phyloP scores from a whole-genome alignment of 64 coral and sea anemone genomes.

The Trachythela sp. region DNA sequence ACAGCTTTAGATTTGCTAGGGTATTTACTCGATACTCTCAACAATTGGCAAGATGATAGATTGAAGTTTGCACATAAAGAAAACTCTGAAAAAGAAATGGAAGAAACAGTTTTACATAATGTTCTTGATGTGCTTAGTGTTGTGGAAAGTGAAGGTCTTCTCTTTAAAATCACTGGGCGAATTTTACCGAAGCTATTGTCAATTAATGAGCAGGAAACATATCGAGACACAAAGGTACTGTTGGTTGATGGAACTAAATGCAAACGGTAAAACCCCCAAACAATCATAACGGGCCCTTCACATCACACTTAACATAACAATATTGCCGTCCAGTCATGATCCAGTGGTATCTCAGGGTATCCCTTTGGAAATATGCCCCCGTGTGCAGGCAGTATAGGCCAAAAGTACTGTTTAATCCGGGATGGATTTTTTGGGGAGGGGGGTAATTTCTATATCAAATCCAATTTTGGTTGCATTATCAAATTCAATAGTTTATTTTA shows the following conservation, averaged over 20 bases:
- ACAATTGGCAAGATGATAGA: neutral
- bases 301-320: neutral
- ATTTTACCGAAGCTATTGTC: conserved; percentile 5
- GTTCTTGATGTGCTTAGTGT: conserved; percentile 6
- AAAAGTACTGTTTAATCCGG: no score
- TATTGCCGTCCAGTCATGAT: no score
- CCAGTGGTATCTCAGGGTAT: no score
- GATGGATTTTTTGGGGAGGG: no score
- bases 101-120: neutral
- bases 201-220: neutral
- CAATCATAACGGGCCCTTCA: no score
- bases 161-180: neutral
- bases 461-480: no score
- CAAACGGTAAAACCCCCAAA: no score
- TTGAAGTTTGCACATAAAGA: neutral
- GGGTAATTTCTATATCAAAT: no score
- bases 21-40: neutral
- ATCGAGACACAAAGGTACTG: neutral
- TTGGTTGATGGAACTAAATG: neutral
- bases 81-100: neutral
- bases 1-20: neutral
- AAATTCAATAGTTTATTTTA: no score
- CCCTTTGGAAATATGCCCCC: no score
- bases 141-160: neutral
- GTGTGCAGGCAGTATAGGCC: no score